Conservation (phyloP, 2,888 invertebrate genomes). For the Polyommatus iphigenia region DNA sequence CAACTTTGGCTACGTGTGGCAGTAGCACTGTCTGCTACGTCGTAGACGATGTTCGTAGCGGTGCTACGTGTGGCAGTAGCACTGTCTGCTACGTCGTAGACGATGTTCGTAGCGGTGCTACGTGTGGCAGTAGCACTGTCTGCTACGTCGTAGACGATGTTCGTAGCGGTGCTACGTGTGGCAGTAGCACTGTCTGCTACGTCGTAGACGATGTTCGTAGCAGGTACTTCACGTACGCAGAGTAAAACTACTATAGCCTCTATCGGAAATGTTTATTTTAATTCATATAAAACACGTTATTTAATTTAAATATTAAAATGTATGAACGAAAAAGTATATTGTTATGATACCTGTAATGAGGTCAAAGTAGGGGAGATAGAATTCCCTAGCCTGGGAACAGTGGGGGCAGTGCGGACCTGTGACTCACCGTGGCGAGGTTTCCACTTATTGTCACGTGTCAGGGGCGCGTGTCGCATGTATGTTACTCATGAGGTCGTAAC, state of each 20-base stretch:
- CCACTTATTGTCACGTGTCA: background rate
- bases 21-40: background rate
- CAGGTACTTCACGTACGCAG: background rate
- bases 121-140: background rate
- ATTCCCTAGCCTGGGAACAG: background rate
- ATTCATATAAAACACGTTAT: too few species aligned
- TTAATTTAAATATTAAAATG: background rate
- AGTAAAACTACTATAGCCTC: too few species aligned
- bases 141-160: background rate
- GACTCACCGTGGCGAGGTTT: background rate
- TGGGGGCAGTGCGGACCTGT: background rate
- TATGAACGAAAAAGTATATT: background rate
- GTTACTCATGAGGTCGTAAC: background rate
- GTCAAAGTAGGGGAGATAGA: background rate
- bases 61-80: background rate
- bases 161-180: background rate
- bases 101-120: background rate
- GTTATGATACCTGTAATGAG: background rate
- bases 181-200: background rate
- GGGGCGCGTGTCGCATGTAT: background rate
- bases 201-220: background rate
- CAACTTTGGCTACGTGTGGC: too few species aligned
- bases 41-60: background rate
- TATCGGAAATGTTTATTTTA: too few species aligned
- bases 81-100: background rate